These are phyloP conservation scores for Buteo buteo DNA, from an alignment of 2,113 vertebrate species.

Conservation along the genomic window DNA sequence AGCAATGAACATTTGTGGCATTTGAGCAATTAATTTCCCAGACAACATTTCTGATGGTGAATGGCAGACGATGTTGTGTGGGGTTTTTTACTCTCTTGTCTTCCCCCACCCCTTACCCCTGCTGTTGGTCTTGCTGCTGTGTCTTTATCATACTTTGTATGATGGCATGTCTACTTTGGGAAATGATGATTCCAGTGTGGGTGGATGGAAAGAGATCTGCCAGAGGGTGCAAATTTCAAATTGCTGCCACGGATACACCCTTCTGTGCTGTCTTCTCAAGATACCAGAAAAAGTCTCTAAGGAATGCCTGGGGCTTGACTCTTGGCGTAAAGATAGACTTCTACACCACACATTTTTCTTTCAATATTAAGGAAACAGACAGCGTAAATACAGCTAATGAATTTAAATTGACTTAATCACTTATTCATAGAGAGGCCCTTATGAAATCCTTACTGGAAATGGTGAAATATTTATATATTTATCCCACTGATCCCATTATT, in stretches of 20 bases:
- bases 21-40: conserved; percentile 33
- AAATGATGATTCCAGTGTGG: conserved; percentile 51
- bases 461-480: not conserved
- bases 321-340: not conserved
- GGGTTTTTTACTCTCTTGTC: not conserved
- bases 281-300: conserved; percentile 45
- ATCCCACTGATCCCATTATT: not conserved
- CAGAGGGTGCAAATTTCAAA: conserved; percentile 56
- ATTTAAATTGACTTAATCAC: conserved; percentile 17
- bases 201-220: conserved; percentile 42
- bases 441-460: not conserved
- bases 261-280: conserved; percentile 39
- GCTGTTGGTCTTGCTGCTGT: not conserved
- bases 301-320: conserved; percentile 47
- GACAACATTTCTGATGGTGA: conserved; percentile 5
- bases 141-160: not conserved
- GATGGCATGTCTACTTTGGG: conserved; percentile 29
- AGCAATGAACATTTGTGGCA: conserved; percentile 28
- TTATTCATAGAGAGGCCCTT: not conserved
- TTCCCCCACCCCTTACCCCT: not conserved
- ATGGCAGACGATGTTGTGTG: not conserved
- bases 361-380: not conserved
- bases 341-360: not conserved
- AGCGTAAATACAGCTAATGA: not conserved
- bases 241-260: conserved; percentile 42